Conservation (phyloP, 2,888 invertebrate species). For the Troglohyphantes excavatus region DNA sequence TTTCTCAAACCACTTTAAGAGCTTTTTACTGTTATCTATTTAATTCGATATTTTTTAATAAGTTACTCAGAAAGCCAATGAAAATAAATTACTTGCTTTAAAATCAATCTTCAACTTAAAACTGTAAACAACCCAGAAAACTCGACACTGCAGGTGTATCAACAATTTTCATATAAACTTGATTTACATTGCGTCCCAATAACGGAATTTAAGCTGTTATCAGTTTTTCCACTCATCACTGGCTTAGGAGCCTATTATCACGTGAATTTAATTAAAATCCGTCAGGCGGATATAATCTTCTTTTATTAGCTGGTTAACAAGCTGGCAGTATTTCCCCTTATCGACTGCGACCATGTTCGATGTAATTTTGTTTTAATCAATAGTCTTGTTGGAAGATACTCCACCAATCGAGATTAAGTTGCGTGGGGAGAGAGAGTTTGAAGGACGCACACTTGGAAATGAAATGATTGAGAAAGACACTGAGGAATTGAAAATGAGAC, state of each 20-base stretch:
- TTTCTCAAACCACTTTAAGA: too few relatives aligned
- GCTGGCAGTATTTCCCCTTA: constrained; percentile 35
- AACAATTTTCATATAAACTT: background rate
- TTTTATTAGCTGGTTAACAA: constrained; percentile 60
- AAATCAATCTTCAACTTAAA: background rate
- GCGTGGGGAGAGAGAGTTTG: background rate
- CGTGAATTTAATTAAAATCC: constrained; percentile 63
- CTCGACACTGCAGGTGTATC: background rate
- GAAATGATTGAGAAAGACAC: constrained; percentile 6
- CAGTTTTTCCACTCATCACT: constrained; percentile 36
- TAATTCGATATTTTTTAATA: too few relatives aligned
- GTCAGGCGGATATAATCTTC: constrained; percentile 51
- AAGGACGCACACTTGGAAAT: constrained; percentile 21
- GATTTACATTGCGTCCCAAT: background rate
- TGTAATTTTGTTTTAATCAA: constrained; percentile 52
- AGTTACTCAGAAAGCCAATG: too few relatives aligned
- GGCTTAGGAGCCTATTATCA: constrained; percentile 40
- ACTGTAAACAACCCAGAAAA: background rate
- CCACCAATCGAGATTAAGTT: constrained; percentile 20
- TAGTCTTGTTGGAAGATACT: constrained; percentile 31
- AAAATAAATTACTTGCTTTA: background rate
- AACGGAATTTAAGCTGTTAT: constrained; percentile 19
- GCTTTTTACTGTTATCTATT: too few relatives aligned
- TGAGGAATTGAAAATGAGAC: too few relatives aligned
- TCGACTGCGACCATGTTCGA: constrained; percentile 29